Conservation (phyloP, 2,888 invertebrate genomes). For the Orthosia cruda region DNA sequence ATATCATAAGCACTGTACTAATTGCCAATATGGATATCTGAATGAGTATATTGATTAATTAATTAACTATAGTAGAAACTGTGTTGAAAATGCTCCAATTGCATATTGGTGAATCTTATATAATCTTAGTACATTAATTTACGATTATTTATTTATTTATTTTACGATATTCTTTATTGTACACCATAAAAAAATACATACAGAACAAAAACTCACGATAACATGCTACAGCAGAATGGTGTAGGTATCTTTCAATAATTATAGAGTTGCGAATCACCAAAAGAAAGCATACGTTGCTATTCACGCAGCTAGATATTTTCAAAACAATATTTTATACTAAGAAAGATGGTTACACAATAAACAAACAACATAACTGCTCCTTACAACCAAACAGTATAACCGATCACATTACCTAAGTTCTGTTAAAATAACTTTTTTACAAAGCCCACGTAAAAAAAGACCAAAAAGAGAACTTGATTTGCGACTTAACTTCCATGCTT, state of each 20-base stretch:
- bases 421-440: conserved; percentile 67
- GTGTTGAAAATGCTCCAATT: no score
- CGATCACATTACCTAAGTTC: conserved; percentile 61
- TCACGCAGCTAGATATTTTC: background rate
- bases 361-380: background rate
- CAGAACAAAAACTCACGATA: no score
- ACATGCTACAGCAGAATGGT: background rate
- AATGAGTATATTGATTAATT: no score
- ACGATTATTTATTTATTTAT: no score
- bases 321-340: background rate
- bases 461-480: conserved; percentile 87
- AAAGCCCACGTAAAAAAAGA: conserved; percentile 73
- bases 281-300: background rate
- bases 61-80: no score
- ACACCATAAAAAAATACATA: no score
- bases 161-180: no score
- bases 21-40: no score
- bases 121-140: background rate
- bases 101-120: no score
- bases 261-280: background rate
- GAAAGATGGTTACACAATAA: background rate
- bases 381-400: conserved; percentile 37
- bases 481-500: conserved; percentile 88
- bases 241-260: background rate
- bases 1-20: no score